phyloP scores from a whole-genome alignment of 2,888 invertebrate genomes.

The Drosophila parthenogenetica region DNA sequence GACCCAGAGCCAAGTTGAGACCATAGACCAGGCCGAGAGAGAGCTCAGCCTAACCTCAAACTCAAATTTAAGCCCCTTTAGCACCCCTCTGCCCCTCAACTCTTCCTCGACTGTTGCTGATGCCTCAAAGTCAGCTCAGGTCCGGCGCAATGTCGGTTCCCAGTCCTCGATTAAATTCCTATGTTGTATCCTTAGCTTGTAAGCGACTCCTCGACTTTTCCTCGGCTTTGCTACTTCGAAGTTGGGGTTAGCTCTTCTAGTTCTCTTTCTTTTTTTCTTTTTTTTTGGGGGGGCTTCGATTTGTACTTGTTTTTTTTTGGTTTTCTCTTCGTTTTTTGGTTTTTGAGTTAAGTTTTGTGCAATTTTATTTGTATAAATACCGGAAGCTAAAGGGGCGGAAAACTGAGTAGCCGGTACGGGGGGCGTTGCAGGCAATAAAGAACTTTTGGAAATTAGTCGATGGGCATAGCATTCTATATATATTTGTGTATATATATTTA shows the following conservation, averaged over 20 bases:
- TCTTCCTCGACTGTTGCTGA: slow-evolving; percentile 4
- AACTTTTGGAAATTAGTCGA: slow-evolving; percentile 79
- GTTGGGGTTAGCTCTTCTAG: slow-evolving; percentile 18
- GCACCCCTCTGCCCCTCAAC: neutral
- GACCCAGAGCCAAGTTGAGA: slow-evolving; percentile 14
- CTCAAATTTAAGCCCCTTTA: neutral
- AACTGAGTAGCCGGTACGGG: slow-evolving; percentile 33
- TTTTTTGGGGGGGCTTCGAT: slow-evolving; percentile 59
- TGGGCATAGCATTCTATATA: slow-evolving; percentile 43
- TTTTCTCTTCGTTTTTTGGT: slow-evolving; percentile 35
- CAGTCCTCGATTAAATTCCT: neutral
- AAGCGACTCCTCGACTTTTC: slow-evolving; percentile 48
- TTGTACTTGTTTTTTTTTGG: slow-evolving; percentile 53
- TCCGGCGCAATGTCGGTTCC: slow-evolving; percentile 33
- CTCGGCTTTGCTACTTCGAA: slow-evolving; percentile 27
- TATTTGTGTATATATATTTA: neutral
- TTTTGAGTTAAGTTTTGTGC: slow-evolving; percentile 69
- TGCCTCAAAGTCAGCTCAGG: slow-evolving; percentile 28
- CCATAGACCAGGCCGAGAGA: slow-evolving; percentile 2
- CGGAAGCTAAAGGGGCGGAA: slow-evolving; percentile 71
- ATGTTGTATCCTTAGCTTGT: slow-evolving; percentile 42
- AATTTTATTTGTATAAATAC: slow-evolving; percentile 82
- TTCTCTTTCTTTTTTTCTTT: neutral
- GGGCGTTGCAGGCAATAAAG: slow-evolving; percentile 81
- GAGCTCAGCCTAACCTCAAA: slow-evolving; percentile 5